Evolutionary conservation across 2,888 invertebrate species (phyloP), one percentile per base, ranked within the genome.

Genomic region (Tinea pellionella): DNA sequence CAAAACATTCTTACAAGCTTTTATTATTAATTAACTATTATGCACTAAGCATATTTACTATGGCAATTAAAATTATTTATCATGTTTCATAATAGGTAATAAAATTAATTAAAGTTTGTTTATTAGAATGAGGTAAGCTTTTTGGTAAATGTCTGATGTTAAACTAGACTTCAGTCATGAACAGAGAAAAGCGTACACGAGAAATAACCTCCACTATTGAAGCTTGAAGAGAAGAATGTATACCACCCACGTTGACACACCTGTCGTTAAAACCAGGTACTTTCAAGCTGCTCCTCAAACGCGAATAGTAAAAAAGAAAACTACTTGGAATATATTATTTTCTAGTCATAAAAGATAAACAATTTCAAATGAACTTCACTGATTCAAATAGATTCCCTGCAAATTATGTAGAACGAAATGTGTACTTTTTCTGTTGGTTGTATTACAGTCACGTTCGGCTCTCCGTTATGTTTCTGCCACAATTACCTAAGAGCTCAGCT

Each of bases 361-460:
- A 37, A 16, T 2, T 47, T 16, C 13, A 57, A 57, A 57, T 57
- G 57, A 57, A 57, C 57, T 15, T 32, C 16, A 8, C 32, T 32
- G 57, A 53, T 53, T 66, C 67, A 66, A 66, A 65, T 65, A 65
- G 66, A 68, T 67, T 67, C 67, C 19, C 47, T 68, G 66, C 71
- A 71, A 72, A 69, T 69, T 68, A 69, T 66, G 66, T 64, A 67
- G 65, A 70, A 67, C 67, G 68, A 70, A 72, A 70, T 69, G 70
- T 68, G 68, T 71, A 70, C 71, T 77, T 73, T 72, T 43, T 67
- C 69, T 73, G 73, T 70, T 63, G 66, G 72, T 67, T 68, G 72
- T 75, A 78, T 75, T 75, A 72, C 74, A 73, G 77, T 78, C 79
- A 80, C 78, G 79, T 75, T 65, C 73, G 66, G 61, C 68, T 42